Conservation (phyloP, 2,113 vertebrate species). For the Tyto alba region DNA sequence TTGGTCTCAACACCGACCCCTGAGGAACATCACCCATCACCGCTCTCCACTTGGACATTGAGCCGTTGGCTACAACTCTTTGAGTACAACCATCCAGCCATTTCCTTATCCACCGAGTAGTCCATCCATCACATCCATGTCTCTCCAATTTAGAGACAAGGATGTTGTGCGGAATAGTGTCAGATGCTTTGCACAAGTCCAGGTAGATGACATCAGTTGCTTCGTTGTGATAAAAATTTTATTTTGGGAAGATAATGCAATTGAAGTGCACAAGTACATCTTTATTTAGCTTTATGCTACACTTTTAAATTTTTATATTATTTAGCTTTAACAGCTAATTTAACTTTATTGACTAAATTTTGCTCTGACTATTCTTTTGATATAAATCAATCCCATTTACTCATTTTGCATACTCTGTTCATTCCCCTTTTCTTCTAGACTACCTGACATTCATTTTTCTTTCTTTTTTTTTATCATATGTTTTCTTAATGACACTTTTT, state of each 20-base stretch:
- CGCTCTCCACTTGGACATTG: too few species aligned
- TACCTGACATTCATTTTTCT: not conserved
- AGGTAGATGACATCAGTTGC: too few species aligned
- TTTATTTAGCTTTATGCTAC: not conserved
- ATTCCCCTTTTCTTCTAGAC: not conserved
- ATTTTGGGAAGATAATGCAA: not conserved
- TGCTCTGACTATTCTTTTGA: not conserved
- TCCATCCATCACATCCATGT: too few species aligned
- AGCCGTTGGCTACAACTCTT: too few species aligned
- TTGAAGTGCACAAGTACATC: not conserved
- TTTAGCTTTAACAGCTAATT: not conserved
- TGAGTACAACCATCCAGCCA: too few species aligned
- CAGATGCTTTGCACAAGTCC: too few species aligned
- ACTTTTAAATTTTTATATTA: not conserved
- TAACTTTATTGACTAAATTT: not conserved
- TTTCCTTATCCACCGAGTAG: too few species aligned
- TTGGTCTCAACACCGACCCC: too few species aligned
- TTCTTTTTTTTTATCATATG: not conserved
- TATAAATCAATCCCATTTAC: not conserved
- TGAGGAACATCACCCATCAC: too few species aligned
- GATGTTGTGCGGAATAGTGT: too few species aligned
- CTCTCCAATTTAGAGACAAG: too few species aligned
- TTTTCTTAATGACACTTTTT: not conserved
- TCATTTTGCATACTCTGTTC: not conserved
- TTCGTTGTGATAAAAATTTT: not conserved